Conservation (phyloP, 2,797 vertebrate species). For the Hafferia zeledoni region DNA sequence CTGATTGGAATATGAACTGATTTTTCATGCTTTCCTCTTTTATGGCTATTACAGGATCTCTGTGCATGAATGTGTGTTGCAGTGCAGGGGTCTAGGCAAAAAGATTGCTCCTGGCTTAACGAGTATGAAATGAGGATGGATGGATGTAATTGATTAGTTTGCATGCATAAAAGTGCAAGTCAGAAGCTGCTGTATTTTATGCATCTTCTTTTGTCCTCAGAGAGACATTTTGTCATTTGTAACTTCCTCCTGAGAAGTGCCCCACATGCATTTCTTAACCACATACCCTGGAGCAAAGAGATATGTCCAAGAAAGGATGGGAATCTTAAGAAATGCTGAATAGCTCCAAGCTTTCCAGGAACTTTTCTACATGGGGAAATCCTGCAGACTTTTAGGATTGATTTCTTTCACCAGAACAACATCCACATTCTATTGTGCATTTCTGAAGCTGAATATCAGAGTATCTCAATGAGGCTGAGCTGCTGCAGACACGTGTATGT, state of each 20-base stretch:
- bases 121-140: background rate
- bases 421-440: background rate
- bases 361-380: background rate
- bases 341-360: background rate
- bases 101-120: background rate
- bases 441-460: background rate
- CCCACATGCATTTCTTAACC: background rate
- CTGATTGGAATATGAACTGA: background rate
- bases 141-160: background rate
- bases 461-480: background rate
- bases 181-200: background rate
- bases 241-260: background rate
- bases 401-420: background rate
- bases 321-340: background rate
- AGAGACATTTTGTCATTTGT: background rate
- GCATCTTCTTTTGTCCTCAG: background rate
- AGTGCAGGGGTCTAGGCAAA: background rate
- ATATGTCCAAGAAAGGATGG: background rate
- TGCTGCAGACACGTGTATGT: background rate
- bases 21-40: conserved; percentile 15
- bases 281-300: background rate
- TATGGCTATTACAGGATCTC: background rate
- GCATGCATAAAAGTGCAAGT: background rate
- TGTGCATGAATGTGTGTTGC: rapidly evolving
- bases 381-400: background rate